These are phyloP conservation scores for Pseudoips prasinana DNA, from an alignment of 2,888 invertebrate species.

Conservation along the genomic window DNA sequence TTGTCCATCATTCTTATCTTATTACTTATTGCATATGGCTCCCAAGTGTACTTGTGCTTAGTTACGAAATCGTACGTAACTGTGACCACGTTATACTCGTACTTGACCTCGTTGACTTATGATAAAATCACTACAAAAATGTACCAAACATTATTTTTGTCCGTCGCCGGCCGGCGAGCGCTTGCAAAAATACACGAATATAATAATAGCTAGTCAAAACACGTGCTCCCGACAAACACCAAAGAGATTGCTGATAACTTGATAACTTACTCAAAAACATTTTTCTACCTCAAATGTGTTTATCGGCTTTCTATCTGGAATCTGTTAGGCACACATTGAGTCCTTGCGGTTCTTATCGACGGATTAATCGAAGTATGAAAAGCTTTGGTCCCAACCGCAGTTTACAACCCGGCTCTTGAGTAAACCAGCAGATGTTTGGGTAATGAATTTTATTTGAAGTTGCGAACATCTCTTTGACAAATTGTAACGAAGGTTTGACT, in stretches of 20 bases:
- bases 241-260: constrained; percentile 49
- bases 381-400: constrained; percentile 57
- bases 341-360: constrained; percentile 69
- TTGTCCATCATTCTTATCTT: constrained; percentile 20
- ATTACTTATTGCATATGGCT: constrained; percentile 12
- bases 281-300: constrained; percentile 68
- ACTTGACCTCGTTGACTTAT: constrained; percentile 45
- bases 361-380: constrained; percentile 69
- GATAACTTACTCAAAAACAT: constrained; percentile 58
- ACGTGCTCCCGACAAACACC: constrained; percentile 60
- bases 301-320: constrained; percentile 76
- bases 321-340: constrained; percentile 76
- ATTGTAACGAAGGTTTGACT: constrained; percentile 20
- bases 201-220: constrained; percentile 65
- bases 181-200: constrained; percentile 41
- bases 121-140: constrained; percentile 48
- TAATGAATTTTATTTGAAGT: constrained; percentile 33
- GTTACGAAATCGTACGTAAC: constrained; percentile 31
- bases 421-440: constrained; percentile 50
- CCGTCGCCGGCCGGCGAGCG: constrained; percentile 32
- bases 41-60: constrained; percentile 19
- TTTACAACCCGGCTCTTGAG: constrained; percentile 50
- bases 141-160: constrained; percentile 54
- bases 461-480: constrained; percentile 26
- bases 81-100: constrained; percentile 18